phyloP scores from a whole-genome alignment of 1,140 invertebrate species.

The Cydia amplana region DNA sequence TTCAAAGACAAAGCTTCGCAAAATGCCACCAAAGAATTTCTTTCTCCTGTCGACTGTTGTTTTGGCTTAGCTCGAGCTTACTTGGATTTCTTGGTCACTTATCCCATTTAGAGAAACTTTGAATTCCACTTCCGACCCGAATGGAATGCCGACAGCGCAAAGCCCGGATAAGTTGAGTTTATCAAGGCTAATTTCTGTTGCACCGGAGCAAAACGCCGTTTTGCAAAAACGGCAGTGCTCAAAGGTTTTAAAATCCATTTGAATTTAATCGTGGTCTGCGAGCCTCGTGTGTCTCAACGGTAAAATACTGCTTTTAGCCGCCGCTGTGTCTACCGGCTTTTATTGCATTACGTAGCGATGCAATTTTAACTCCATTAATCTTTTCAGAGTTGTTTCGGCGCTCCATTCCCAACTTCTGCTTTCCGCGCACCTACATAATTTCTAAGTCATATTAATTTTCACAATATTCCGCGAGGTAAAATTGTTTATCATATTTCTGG shows the following conservation, averaged over 20 bases:
- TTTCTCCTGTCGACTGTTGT: conserved; percentile 4
- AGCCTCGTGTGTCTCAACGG: conserved; percentile 51
- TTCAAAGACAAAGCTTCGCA: conserved; percentile 20
- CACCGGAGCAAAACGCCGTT: conserved; percentile 21
- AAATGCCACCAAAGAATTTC: conserved; percentile 26
- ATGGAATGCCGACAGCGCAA: conserved; percentile 17
- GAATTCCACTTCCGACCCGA: conserved; percentile 25
- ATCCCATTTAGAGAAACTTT: conserved; percentile 28
- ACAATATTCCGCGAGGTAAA: background rate
- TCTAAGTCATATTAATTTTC: conserved; percentile 4
- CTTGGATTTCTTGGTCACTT: conserved; percentile 30
- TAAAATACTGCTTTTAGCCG: conserved; percentile 57
- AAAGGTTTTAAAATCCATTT: conserved; percentile 39
- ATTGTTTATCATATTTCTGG: background rate
- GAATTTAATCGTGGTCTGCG: conserved; percentile 49
- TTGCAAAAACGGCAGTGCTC: conserved; percentile 29
- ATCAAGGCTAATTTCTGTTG: conserved; percentile 26
- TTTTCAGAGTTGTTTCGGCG: conserved; percentile 62
- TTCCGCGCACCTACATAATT: conserved; percentile 18
- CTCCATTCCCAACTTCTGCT: conserved; percentile 42
- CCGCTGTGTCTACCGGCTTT: conserved; percentile 54
- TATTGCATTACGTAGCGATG: conserved; percentile 68
- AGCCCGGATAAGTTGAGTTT: conserved; percentile 21
- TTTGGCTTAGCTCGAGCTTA: conserved; percentile 23
- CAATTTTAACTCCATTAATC: conserved; percentile 76